Evolutionary conservation across 2,888 invertebrate genomes (phyloP), one percentile per base, ranked within the genome.

Genomic region (Ophraella communa): DNA sequence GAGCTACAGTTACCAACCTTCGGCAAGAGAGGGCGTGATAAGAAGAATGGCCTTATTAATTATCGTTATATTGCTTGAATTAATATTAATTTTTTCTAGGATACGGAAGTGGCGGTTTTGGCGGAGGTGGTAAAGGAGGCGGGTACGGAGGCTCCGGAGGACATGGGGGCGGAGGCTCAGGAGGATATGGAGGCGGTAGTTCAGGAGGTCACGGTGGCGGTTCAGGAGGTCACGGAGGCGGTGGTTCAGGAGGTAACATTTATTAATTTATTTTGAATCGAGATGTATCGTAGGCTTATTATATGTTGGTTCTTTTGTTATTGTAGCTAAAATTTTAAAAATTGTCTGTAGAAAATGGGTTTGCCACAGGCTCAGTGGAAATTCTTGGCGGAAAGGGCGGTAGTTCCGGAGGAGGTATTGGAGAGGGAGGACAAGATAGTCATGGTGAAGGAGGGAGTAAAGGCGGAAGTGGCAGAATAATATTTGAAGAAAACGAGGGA

Each of bases 211-310:
- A 58, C 47, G 33, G 52, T 11, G 64, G 62, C 5, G 67, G 67
- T 7, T 53, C 52, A 4, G 63, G 59, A 1, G 68, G 68, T 5
- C 63, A 53, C 42, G 66, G 67, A 42, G 64, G 58, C 0, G 64
- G 63, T 52, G 60, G 56, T 51, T 20, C 18, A 11, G 55, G 51
- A 10, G 55, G 39, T 35, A 49, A 39, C 17, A 21, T n/a, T 51
- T 35, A n/a, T n/a, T n/a, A n/a, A n/a, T n/a, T n/a, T n/a, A n/a
- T n/a, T n/a, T n/a, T n/a, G n/a, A n/a, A n/a, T n/a, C n/a, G n/a
- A n/a, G n/a, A n/a, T n/a, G n/a, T n/a, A n/a, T n/a, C n/a, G n/a
- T n/a, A n/a, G n/a, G n/a, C n/a, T n/a, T n/a, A n/a, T n/a, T n/a
- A n/a, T 17, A 21, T 17, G 55, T 24, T 20, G 21, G n/a, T 24